phyloP scores from a whole-genome alignment of 1,140 invertebrate species.

The Drosophila saltans region DNA sequence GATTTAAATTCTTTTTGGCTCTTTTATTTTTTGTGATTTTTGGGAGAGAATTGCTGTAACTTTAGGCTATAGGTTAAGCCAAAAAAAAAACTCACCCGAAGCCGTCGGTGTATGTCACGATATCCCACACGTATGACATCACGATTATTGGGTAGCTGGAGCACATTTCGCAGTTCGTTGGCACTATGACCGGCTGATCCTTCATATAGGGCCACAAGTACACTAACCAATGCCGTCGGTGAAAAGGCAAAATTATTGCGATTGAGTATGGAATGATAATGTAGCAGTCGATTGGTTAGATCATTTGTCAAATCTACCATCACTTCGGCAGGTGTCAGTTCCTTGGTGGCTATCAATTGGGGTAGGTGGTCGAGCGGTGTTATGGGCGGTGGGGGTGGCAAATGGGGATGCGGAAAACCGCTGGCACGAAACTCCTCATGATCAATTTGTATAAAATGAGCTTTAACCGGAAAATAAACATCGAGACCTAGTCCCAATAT shows the following conservation, averaged over 20 bases:
- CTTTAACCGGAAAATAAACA: conserved; percentile 15
- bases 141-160: conserved; percentile 88
- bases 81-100: conserved; percentile 86
- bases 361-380: conserved; percentile 59
- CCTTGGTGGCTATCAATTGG: conserved; percentile 56
- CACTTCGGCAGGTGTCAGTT: conserved; percentile 86
- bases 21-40: not conserved
- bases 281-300: conserved; percentile 88
- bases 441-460: conserved; percentile 78
- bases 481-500: conserved; percentile 7
- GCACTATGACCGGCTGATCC: conserved; percentile 88
- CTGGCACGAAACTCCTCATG: conserved; percentile 74
- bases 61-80: conserved; percentile 54
- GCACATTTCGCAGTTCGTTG: conserved; percentile 87
- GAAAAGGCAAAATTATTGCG: conserved; percentile 94
- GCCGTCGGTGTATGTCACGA: conserved; percentile 89
- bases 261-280: conserved; percentile 87
- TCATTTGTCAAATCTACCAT: conserved; percentile 92
- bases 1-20: not conserved
- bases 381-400: conserved; percentile 56
- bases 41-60: conserved; percentile 16
- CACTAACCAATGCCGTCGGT: conserved; percentile 90
- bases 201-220: conserved; percentile 90
- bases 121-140: conserved; percentile 89
- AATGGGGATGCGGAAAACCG: conserved; percentile 66